phyloP scores from a whole-genome alignment of 2,113 vertebrate species.

The Tringa solitaria region DNA sequence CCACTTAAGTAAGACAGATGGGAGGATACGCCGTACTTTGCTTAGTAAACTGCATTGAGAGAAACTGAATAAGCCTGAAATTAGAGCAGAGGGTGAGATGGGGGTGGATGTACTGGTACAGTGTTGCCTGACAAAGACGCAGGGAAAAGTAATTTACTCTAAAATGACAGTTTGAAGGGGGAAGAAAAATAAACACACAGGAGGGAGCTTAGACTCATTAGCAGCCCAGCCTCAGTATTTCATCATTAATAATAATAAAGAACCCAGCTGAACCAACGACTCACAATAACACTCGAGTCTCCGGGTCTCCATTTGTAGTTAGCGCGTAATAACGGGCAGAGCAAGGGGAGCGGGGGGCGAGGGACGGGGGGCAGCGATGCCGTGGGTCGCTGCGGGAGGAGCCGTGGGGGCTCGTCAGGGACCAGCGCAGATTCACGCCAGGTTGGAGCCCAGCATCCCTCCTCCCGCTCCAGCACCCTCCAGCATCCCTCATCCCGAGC shows the following conservation, averaged over 20 bases:
- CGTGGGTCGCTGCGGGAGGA: not conserved
- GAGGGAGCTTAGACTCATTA: slow-evolving; percentile 72
- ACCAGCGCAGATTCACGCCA: not conserved
- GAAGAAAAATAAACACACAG: slow-evolving; percentile 69
- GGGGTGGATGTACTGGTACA: slow-evolving; percentile 19
- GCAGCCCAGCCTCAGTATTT: slow-evolving; percentile 68
- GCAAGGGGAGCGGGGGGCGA: not conserved
- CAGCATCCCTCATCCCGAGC: not conserved
- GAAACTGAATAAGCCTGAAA: slow-evolving; percentile 71
- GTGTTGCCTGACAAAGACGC: slow-evolving; percentile 69
- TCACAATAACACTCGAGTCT: not conserved
- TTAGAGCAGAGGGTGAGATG: slow-evolving; percentile 48
- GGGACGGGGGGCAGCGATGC: not conserved
- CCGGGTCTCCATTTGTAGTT: not conserved
- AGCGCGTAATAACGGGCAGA: not conserved
- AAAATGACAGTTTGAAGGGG: slow-evolving; percentile 60
- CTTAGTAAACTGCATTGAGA: slow-evolving; percentile 69
- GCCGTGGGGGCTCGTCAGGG: not conserved
- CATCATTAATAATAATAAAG: slow-evolving; percentile 68
- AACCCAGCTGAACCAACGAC: not conserved
- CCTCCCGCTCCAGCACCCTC: not conserved
- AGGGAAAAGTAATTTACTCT: slow-evolving; percentile 65
- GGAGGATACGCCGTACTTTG: slow-evolving; percentile 43
- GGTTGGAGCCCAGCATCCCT: not conserved
- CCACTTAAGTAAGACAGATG: slow-evolving; percentile 81